These are phyloP conservation scores for Halichoerus grypus DNA, from an alignment of 2,113 vertebrate genomes.

Conservation along the genomic window DNA sequence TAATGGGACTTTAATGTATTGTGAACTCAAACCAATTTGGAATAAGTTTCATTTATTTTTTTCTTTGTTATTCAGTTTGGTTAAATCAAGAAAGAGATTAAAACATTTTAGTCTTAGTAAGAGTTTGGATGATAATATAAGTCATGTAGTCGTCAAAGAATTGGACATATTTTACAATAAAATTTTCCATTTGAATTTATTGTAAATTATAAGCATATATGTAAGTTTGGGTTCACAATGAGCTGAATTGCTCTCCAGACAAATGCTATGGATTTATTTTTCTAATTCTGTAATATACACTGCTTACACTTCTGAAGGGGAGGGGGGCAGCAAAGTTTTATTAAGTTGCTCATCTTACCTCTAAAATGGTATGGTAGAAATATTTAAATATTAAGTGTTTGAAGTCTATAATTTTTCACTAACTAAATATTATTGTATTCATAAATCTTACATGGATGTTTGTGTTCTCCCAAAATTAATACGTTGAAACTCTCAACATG, in stretches of 20 bases:
- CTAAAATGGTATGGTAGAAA: neutral
- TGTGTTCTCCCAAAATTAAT: neutral
- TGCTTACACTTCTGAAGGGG: neutral
- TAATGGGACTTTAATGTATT: neutral
- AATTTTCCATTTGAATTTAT: neutral
- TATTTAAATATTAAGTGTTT: neutral
- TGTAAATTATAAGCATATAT: neutral
- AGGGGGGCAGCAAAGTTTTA: neutral
- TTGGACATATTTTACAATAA: neutral
- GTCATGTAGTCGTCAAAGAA: neutral
- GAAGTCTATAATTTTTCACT: neutral
- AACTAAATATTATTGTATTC: neutral
- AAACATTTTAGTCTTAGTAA: neutral
- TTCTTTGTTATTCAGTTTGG: constrained; percentile 4
- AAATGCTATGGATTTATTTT: neutral
- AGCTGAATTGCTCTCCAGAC: neutral
- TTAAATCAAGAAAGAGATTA: neutral
- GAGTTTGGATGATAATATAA: neutral
- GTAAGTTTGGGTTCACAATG: neutral
- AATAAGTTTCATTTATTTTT: constrained; percentile 50
- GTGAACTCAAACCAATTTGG: neutral
- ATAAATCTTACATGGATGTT: neutral
- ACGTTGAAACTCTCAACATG: neutral
- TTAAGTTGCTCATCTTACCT: neutral
- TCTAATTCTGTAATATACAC: neutral